Conservation (phyloP, 2,797 vertebrate species). For the Enteromius paludinosus region DNA sequence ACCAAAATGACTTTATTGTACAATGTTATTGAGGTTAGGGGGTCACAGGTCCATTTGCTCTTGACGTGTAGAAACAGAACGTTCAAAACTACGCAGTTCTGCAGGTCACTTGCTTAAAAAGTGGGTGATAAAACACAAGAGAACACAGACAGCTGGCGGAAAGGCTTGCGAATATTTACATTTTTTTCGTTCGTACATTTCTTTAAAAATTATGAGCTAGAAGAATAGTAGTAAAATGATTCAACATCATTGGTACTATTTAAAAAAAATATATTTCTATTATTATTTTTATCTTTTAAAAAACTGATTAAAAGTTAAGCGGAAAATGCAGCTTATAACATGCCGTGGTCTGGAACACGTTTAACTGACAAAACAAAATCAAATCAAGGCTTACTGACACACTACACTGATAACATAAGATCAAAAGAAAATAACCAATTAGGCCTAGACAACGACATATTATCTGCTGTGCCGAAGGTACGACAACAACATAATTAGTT, state of each 20-base stretch:
- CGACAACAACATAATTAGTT: constrained; percentile 22
- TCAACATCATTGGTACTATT: neutral
- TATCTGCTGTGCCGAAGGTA: constrained; percentile 3
- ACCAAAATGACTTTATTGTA: constrained; percentile 54
- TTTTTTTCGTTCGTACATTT: neutral
- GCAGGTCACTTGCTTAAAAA: neutral
- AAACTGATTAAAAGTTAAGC: neutral
- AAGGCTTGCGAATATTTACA: neutral
- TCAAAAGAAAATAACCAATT: constrained; percentile 40
- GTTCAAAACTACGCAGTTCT: neutral
- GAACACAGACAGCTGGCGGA: neutral
- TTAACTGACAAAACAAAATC: constrained; percentile 37
- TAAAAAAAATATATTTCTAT: neutral
- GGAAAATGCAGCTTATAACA: neutral
- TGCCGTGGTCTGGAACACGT: constrained; percentile 8
- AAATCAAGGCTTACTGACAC: neutral
- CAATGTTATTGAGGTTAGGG: constrained; percentile 47
- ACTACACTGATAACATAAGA: constrained; percentile 17
- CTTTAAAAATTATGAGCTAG: neutral
- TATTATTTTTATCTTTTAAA: neutral
- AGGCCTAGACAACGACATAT: constrained; percentile 8
- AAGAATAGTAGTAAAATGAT: no score
- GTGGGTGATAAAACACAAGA: neutral
- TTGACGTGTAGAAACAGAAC: constrained; percentile 12
- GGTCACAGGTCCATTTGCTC: constrained; percentile 44